Evolutionary conservation across 2,888 invertebrate species (phyloP), one percentile per base, ranked within the genome.

Genomic region (Pachliopta kotzebuea): DNA sequence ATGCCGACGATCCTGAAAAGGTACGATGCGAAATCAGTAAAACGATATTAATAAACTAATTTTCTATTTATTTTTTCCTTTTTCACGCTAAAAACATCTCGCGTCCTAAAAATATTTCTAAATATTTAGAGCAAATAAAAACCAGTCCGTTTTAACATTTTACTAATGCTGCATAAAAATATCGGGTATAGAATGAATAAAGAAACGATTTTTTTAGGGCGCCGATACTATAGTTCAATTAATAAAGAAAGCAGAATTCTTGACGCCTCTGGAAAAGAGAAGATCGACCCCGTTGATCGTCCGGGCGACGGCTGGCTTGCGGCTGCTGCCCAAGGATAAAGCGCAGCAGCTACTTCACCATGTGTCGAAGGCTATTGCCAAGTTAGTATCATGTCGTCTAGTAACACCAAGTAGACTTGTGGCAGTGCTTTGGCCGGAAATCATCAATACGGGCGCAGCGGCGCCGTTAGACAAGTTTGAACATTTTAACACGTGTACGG

Each of bases 291-390:
- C 98, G 0, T 84, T 99, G 6, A 94, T 96, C 0, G 92, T 99
- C 70, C 96, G 97, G 82, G 99, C 99, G 0, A 99, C 99, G 0
- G 99, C 99, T 26, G 99, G 99, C 3, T 81, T 92, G 0, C 71
- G 92, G 57, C 83, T 88, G 60, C 69, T 92, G 67, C 85, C 89
- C 0, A 69, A 77, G 1, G 84, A 81, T 0, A 86, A 88, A 62
- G 92, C 92, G 0, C 90, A 94, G 37, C 92, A 90, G 55, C 92
- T 99, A 55, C 86, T 99, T 2, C 92, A 94, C 59, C 94, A 95
- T 58, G 96, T 97, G 31, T 84, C 92, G n/a, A 87, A 87, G 45
- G 85, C 95, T 17, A 95, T 98, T 57, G 84, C 93, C 59, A 90
- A 92, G 75, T 96, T 94, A 83, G 88, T 78, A 52, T n/a, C 18